phyloP scores from a whole-genome alignment of 2,113 vertebrate genomes.

The Ramphastos sulfuratus region DNA sequence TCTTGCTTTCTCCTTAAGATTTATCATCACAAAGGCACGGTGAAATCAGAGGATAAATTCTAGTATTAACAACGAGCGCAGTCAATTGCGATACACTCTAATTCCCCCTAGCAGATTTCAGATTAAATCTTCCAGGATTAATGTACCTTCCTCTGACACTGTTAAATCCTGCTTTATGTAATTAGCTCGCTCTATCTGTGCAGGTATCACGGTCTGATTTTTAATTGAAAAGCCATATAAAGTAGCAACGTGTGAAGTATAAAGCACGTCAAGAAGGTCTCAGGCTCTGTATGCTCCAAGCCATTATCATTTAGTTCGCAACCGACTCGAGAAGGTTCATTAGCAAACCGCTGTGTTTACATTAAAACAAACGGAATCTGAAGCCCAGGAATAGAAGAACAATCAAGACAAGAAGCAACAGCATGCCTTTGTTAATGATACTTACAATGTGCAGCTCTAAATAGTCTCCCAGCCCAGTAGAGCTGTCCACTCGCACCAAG shows the following conservation, averaged over 20 bases:
- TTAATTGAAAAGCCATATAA: not conserved
- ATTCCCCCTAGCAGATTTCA: conserved; percentile 19
- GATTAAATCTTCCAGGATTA: conserved; percentile 20
- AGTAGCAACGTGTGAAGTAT: not conserved
- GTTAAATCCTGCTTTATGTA: not conserved
- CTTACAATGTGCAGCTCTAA: conserved; percentile 99
- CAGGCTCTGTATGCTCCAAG: not conserved
- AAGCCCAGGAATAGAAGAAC: not conserved
- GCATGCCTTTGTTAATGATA: conserved; percentile 32
- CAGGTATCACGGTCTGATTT: not conserved
- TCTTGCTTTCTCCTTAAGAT: conserved; percentile 53
- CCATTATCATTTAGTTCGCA: not conserved
- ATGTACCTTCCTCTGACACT: not conserved
- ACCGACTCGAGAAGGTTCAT: not conserved
- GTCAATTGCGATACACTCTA: not conserved
- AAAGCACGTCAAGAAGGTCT: no score
- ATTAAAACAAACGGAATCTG: not conserved
- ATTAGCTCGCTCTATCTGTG: not conserved
- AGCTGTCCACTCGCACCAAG: conserved; percentile 96
- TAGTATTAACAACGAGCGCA: conserved; percentile 33
- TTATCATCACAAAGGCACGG: conserved; percentile 23
- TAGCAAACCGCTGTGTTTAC: not conserved
- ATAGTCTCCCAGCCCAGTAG: conserved; percentile 96
- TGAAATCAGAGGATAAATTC: not conserved
- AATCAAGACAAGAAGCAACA: not conserved